Base-by-base conservation (phyloP, 2,113 vertebrate species). In the Apus apus region DNA sequence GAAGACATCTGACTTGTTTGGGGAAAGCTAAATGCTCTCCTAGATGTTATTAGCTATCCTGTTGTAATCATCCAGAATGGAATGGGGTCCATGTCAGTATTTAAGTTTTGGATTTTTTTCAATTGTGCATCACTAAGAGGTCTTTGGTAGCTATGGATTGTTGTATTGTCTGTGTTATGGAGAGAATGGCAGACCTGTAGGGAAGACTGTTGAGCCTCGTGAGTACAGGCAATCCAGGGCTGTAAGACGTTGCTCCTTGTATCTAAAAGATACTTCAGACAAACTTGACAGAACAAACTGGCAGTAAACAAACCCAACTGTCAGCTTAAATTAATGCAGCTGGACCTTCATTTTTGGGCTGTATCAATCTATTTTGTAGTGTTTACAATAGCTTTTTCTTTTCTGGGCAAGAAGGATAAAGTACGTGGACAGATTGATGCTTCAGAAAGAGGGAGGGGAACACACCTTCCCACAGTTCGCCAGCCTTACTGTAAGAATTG, bases 141-240 rank as follows among this genome's bases (percentile, higher is more conserved):
- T 15, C 23, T n/a, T 57, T 43, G 23, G 43, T 71, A 57, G 58
- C 72, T 54, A 5, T 1, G 1, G 58, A 60, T 54, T 21, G 64
- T 4, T 65, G 43, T 16, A 5, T 5, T 32, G 46, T 67, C 18
- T 13, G 22, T 38, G 66, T 54, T 21, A 23, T 6, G 4, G 68
- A 54, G 50, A 15, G 40, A 32, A 12, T 5, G 38, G 62, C 85
- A 76, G 57, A 13, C 23, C 19, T 9, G 0, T 10, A 38, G 68
- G 68, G 76, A 50, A 45, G 26, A 0, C 40, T 65, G 11, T 3
- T 26, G 56, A 40, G 61, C 36, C 46, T 77, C 1, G 0, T 15
- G 56, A 40, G 34, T 46, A 13, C 20, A 5, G 4, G 38, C 34
- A 58, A 11, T 29, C 26, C 46, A 8, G 13, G 50, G 36, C 1